A percentile compares a stretch with the other conserved stretches of the same genome.
Conservation (phyloP, 1,140 invertebrate genomes). For the Heterodera carotae region DNA sequence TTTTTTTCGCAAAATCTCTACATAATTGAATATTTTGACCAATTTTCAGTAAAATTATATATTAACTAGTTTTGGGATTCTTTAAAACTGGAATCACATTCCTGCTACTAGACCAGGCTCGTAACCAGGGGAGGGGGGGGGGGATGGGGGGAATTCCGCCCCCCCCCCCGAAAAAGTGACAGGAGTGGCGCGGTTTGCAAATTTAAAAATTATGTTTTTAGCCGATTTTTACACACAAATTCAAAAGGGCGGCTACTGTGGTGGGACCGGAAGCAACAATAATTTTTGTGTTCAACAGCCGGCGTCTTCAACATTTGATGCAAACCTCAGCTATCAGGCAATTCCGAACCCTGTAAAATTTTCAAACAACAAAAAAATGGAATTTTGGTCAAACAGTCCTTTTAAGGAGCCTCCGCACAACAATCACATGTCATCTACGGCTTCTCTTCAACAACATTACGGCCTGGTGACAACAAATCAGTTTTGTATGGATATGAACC, state of each 20-base stretch:
- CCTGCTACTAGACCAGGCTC: too few species aligned
- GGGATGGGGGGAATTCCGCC: too few species aligned
- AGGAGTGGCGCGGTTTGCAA: background rate
- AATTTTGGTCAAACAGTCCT: background rate
- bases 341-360: conserved; percentile 25
- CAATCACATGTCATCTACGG: background rate
- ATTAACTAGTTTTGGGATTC: too few species aligned
- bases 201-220: conserved; percentile 24
- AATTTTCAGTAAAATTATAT: too few species aligned
- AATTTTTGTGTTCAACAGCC: background rate
- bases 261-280: background rate
- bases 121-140: too few species aligned
- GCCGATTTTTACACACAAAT: conserved; percentile 19
- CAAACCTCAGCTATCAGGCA: conserved; percentile 29
- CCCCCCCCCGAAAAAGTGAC: too few species aligned
- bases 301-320: conserved; percentile 8
- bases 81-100: too few species aligned
- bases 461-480: background rate
- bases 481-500: background rate
- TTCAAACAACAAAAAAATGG: background rate
- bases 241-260: conserved; percentile 7
- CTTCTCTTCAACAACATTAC: background rate
- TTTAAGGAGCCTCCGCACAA: conserved; percentile 11
- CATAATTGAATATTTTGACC: too few species aligned
- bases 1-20: too few species aligned